Evolutionary conservation across 1,140 invertebrate genomes (phyloP).

Genomic region (Bombus confusus): DNA sequence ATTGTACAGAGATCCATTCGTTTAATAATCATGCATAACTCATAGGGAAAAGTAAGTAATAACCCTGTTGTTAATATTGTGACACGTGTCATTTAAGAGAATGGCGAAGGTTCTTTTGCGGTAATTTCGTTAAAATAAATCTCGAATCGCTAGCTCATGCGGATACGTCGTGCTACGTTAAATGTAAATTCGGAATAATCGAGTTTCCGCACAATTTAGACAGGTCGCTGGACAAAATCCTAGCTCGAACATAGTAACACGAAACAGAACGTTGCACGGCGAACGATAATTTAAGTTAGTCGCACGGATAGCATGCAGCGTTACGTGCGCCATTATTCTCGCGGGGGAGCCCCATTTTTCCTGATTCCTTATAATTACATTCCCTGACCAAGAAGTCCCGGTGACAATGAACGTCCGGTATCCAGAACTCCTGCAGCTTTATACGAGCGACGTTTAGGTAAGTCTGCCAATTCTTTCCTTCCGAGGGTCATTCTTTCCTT

Average conservation of each 20-base stretch:
- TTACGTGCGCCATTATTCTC: slow-evolving; percentile 23
- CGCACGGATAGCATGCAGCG: slow-evolving; percentile 4
- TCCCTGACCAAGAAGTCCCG: slow-evolving; percentile 9
- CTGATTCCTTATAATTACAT: slow-evolving; percentile 52
- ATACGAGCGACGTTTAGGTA: slow-evolving; percentile 35
- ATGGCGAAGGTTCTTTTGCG: neutral
- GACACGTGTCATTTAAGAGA: neutral
- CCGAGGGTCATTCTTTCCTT: slow-evolving; percentile 13
- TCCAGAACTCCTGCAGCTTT: slow-evolving; percentile 31
- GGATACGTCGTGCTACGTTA: neutral
- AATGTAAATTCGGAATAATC: slow-evolving; percentile 15
- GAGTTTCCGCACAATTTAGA: slow-evolving; percentile 11
- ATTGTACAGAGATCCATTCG: too few species aligned
- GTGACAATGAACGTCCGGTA: slow-evolving; percentile 49
- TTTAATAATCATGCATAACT: too few species aligned
- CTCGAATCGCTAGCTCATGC: too few species aligned
- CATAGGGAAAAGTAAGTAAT: too few species aligned
- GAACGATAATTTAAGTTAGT: slow-evolving; percentile 29
- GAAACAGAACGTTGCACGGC: neutral
- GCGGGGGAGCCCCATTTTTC: neutral
- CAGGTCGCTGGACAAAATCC: neutral
- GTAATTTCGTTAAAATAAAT: neutral
- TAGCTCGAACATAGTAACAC: neutral
- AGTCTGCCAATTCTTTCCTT: slow-evolving; percentile 23
- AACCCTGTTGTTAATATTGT: too few species aligned